These are phyloP conservation scores for Melieria picta DNA, from an alignment of 2,888 invertebrate genomes.

Conservation along the genomic window DNA sequence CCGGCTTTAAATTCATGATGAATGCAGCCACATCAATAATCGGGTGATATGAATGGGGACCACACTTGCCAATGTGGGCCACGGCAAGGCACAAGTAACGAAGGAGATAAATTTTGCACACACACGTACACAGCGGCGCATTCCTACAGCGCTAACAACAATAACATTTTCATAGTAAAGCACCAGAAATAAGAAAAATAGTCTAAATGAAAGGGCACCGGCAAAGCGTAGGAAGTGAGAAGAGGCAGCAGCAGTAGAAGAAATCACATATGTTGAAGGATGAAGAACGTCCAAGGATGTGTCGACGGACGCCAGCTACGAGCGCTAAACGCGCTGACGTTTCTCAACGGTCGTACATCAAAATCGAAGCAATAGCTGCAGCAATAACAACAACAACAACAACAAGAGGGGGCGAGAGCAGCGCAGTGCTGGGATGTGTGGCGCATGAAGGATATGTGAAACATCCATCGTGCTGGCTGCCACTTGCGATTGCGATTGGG, in stretches of 20 bases:
- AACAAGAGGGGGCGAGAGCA: neutral
- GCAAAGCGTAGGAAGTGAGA: neutral
- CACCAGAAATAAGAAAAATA: no score
- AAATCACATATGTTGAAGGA: constrained; percentile 19
- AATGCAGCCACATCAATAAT: constrained; percentile 48
- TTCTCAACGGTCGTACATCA: constrained; percentile 41
- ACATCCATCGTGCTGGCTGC: constrained; percentile 39
- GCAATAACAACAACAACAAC: constrained; percentile 24
- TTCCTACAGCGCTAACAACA: neutral
- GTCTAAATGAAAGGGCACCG: no score
- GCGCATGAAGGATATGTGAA: constrained; percentile 41
- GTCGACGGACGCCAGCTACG: constrained; percentile 12
- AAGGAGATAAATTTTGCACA: neutral
- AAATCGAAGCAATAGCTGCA: constrained; percentile 40
- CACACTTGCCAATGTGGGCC: no score
- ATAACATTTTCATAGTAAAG: neutral
- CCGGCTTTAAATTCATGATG: constrained; percentile 41
- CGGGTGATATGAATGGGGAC: constrained; percentile 19
- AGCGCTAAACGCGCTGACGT: neutral
- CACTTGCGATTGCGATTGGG: constrained; percentile 28
- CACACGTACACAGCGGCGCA: neutral
- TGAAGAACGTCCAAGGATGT: constrained; percentile 29
- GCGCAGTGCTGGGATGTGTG: constrained; percentile 16
- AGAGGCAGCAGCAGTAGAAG: neutral
- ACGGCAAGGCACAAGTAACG: neutral